Conservation (phyloP, 2,113 vertebrate species). For the Phainopepla nitens region DNA sequence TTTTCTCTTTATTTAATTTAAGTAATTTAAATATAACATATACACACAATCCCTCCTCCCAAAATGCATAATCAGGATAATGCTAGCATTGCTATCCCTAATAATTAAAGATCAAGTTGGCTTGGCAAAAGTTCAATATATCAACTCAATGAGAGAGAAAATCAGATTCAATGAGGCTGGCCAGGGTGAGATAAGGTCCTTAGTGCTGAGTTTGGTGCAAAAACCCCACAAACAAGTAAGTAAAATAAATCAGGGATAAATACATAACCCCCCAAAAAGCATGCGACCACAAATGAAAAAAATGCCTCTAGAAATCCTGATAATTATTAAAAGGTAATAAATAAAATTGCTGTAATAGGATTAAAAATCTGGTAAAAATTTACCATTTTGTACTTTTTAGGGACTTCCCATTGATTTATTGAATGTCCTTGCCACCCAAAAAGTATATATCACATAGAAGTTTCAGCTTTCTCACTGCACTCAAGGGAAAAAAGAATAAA, state of each 20-base stretch:
- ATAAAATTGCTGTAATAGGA: neutral
- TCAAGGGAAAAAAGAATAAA: neutral
- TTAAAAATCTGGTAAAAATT: neutral
- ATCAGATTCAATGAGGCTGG: neutral
- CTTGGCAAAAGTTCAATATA: neutral
- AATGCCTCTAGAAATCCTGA: accelerated
- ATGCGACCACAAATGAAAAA: neutral
- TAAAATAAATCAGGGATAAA: neutral
- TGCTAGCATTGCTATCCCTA: neutral
- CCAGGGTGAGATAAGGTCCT: neutral
- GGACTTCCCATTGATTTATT: neutral
- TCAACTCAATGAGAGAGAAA: neutral
- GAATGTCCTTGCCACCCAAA: neutral
- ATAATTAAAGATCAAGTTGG: neutral
- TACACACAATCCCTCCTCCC: neutral
- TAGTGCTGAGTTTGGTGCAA: neutral
- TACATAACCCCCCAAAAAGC: accelerated
- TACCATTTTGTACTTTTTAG: neutral
- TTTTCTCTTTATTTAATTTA: neutral
- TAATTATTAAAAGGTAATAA: neutral
- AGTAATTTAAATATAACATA: neutral
- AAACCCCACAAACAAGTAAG: neutral
- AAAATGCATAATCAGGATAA: neutral
- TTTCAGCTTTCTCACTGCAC: neutral
- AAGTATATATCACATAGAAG: accelerated